phyloP scores from a whole-genome alignment of 1,140 invertebrate species.

The Orchestia grillus region DNA sequence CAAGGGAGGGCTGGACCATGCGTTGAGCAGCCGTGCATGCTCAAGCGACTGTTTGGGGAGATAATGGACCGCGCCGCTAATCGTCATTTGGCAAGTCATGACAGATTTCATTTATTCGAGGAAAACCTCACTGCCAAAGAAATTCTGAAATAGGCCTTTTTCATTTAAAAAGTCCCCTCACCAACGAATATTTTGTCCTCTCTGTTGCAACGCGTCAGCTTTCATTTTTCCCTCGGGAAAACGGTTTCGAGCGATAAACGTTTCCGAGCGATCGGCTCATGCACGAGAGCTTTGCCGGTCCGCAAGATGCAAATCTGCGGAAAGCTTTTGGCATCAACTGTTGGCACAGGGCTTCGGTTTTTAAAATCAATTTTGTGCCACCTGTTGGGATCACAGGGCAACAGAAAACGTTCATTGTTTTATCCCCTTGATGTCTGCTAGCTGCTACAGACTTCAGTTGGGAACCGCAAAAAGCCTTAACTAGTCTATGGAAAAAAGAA shows the following conservation, averaged over 20 bases:
- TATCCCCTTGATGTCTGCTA: neutral
- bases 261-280: neutral
- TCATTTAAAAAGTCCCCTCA: neutral
- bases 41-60: too few species aligned
- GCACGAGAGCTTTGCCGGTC: neutral
- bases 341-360: neutral
- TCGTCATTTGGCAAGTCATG: neutral
- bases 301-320: neutral
- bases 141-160: neutral
- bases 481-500: neutral
- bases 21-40: too few species aligned
- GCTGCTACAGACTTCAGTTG: neutral
- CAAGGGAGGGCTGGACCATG: too few species aligned
- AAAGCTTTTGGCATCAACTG: neutral
- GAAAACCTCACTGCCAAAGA: neutral
- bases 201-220: neutral
- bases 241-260: neutral
- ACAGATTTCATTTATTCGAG: neutral
- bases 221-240: neutral
- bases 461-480: neutral
- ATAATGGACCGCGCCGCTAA: neutral
- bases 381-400: neutral
- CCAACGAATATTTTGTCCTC: neutral
- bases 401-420: neutral
- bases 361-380: neutral